Percentiles rank a stretch among this genome's conserved stretches.
Conservation (phyloP, 1,140 invertebrate genomes). For the Mylabris phalerata region DNA sequence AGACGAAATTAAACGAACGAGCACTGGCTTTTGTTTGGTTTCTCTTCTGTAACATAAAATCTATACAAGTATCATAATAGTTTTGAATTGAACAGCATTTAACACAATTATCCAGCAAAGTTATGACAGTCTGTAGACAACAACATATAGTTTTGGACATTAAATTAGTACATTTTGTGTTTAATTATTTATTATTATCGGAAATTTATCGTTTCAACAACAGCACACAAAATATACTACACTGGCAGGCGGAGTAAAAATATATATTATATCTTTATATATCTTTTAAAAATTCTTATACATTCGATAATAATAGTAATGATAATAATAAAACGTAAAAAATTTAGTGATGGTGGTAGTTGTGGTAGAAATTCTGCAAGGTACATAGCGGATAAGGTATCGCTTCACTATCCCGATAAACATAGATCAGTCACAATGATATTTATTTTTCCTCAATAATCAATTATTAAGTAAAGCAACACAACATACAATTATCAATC, state of each 20-base stretch:
- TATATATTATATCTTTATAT: slow-evolving; percentile 21
- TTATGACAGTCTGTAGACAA: slow-evolving; percentile 20
- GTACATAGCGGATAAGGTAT: slow-evolving; percentile 36
- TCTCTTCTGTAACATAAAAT: slow-evolving; percentile 14
- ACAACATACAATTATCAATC: slow-evolving; percentile 40
- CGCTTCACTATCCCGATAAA: slow-evolving; percentile 29
- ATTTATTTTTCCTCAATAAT: slow-evolving; percentile 23
- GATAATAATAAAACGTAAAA: slow-evolving; percentile 24
- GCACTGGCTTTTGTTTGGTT: background rate
- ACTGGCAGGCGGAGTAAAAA: slow-evolving; percentile 35
- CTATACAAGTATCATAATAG: background rate
- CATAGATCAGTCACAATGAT: slow-evolving; percentile 44
- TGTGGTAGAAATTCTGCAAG: slow-evolving; percentile 30
- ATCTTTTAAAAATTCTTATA: background rate
- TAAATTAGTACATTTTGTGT: slow-evolving; percentile 27
- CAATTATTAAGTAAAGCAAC: slow-evolving; percentile 41
- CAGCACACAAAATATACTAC: slow-evolving; percentile 34
- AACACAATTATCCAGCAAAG: slow-evolving; percentile 32
- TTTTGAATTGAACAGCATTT: slow-evolving; percentile 25
- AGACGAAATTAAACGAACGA: background rate
- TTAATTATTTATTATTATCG: slow-evolving; percentile 14
- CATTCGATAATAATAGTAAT: background rate
- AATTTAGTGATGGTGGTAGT: slow-evolving; percentile 13
- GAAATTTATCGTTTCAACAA: slow-evolving; percentile 10
- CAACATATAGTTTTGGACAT: slow-evolving; percentile 18